These are phyloP conservation scores for Iphiclides podalirius DNA, from an alignment of 2,888 invertebrate species.

Conservation along the genomic window DNA sequence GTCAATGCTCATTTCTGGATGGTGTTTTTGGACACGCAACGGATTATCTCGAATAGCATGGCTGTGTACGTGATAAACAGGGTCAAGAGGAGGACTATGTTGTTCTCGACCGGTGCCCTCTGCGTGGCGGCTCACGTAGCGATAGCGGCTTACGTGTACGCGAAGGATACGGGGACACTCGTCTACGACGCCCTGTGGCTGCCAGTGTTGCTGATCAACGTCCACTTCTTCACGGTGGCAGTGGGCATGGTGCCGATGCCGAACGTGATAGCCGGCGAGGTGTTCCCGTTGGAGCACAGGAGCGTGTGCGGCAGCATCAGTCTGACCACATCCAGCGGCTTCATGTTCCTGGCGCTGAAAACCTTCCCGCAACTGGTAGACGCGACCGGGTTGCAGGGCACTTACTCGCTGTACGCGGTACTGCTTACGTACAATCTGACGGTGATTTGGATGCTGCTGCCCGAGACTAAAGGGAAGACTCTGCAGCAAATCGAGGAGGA, in stretches of 20 bases:
- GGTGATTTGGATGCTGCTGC: constrained; percentile 77
- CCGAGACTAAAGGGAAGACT: constrained; percentile 83
- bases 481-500: constrained; percentile 82
- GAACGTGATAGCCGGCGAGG: constrained; percentile 85
- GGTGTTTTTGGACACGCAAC: constrained; percentile 81
- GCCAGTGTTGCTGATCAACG: constrained; percentile 68
- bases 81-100: constrained; percentile 79
- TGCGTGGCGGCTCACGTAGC: constrained; percentile 77
- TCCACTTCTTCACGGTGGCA: constrained; percentile 77
- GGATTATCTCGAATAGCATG: constrained; percentile 78
- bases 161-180: constrained; percentile 38
- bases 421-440: constrained; percentile 71
- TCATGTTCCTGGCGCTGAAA: constrained; percentile 82
- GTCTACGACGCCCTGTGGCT: constrained; percentile 58
- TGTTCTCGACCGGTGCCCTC: constrained; percentile 78
- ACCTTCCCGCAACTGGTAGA: constrained; percentile 76
- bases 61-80: constrained; percentile 81
- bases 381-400: constrained; percentile 71
- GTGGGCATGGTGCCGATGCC: constrained; percentile 83
- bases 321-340: constrained; percentile 75
- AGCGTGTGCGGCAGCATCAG: constrained; percentile 82
- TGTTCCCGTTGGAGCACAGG: constrained; percentile 81
- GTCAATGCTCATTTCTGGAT: constrained; percentile 83
- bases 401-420: constrained; percentile 79
- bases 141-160: constrained; percentile 64